Evolutionary conservation across 2,797 vertebrate species (phyloP).

Genomic region (Labroides dimidiatus): DNA sequence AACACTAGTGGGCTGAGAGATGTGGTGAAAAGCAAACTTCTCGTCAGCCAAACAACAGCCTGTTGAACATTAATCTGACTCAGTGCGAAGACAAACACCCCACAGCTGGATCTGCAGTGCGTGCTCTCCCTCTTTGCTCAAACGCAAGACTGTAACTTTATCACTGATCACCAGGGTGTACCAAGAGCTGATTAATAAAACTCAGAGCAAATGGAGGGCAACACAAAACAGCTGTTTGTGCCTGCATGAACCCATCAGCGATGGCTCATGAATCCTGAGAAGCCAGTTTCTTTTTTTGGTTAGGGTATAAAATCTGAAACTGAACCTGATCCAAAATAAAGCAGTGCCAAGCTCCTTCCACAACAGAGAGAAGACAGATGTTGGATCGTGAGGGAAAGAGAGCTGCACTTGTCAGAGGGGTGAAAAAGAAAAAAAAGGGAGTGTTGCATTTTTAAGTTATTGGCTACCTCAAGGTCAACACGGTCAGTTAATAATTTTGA

Average conservation of each 20-base stretch:
- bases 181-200: slow-evolving; percentile 78
- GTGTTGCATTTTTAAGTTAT: slow-evolving; percentile 36
- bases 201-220: slow-evolving; percentile 74
- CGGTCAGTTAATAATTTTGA: slow-evolving; percentile 41
- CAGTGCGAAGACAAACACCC: slow-evolving; percentile 72
- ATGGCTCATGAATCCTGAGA: slow-evolving; percentile 65
- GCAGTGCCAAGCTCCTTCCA: slow-evolving; percentile 55
- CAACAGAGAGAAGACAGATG: slow-evolving; percentile 74
- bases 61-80: slow-evolving; percentile 79
- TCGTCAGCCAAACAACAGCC: slow-evolving; percentile 69
- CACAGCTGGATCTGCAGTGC: slow-evolving; percentile 58
- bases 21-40: slow-evolving; percentile 57
- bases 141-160: slow-evolving; percentile 54
- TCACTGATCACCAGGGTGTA: slow-evolving; percentile 74
- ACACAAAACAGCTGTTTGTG: slow-evolving; percentile 82
- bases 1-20: slow-evolving; percentile 31
- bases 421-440: slow-evolving; percentile 17
- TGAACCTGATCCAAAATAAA: slow-evolving; percentile 45
- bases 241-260: slow-evolving; percentile 56
- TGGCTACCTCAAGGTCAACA: slow-evolving; percentile 44
- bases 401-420: slow-evolving; percentile 45
- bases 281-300: slow-evolving; percentile 60
- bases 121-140: slow-evolving; percentile 53
- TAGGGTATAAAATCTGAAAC: slow-evolving; percentile 63
- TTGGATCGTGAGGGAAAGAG: slow-evolving; percentile 49